Base-by-base conservation (phyloP, 2,888 invertebrate genomes). In the Acanthosepion esculentum region DNA sequence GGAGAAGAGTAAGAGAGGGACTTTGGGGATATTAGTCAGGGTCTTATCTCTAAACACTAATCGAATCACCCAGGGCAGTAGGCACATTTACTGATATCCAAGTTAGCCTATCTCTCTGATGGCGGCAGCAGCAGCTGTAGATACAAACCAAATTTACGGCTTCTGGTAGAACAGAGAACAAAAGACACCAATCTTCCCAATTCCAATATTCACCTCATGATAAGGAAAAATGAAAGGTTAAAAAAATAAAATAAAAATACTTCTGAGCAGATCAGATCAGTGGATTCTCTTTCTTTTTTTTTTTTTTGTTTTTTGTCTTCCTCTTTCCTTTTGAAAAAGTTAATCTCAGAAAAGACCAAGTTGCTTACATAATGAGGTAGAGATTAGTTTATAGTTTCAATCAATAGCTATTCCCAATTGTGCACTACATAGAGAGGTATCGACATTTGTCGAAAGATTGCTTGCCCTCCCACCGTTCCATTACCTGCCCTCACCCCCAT, bases 101-200 rank as follows among this genome's bases (percentile, higher is more conserved):
- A 78, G n/a, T n/a, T 78, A 78, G 15, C 78, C n/a, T 78, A n/a
- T 78, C n/a, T 12, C n/a, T 33, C 10, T 15, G n/a, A 78, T 78
- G 78, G 78, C 78, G 78, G 78, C 78, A 78, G n/a, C 78, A 78
- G 78, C 78, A 78, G 78, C 78, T 78, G 78, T 78, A 78, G 78
- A 78, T 78, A 1, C 78, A 78, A 78, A 78, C 78, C n/a, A n/a
- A 78, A 78, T 78, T 78, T 78, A 78, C 33, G 78, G 78, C 78
- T 78, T 78, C 78, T 78, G 2, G 78, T 12, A 12, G 78, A 18
- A 33, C 12, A 0, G 12, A 5, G n/a, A n/a, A 78, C 10, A n/a
- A 33, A 78, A 78, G 78, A 78, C 78, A 12, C 78, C n/a, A 78
- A 78, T 78, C n/a, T n/a, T 23, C 23, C 20, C 59, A 59, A 59